phyloP scores from a whole-genome alignment of 2,797 vertebrate species.

The Pangasius larnaudii region DNA sequence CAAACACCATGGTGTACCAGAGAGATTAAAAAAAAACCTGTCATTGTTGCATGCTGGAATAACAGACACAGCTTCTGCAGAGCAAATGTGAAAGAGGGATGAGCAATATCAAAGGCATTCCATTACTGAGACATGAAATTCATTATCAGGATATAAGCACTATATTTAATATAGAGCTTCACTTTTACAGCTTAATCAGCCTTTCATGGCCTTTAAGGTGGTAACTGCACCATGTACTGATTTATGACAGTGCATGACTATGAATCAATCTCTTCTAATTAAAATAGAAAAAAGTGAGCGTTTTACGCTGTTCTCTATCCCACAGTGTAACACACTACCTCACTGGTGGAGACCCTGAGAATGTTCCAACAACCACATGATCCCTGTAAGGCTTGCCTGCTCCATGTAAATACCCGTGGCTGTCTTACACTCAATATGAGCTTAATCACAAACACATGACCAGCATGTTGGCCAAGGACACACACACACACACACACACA shows the following conservation, averaged over 20 bases:
- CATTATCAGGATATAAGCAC: neutral
- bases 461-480: constrained; percentile 61
- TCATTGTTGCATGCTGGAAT: neutral
- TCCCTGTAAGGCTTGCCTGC: constrained; percentile 41
- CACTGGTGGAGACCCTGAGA: constrained; percentile 42
- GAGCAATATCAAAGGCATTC: neutral
- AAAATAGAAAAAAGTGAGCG: neutral
- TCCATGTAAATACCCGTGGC: constrained; percentile 51
- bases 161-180: neutral
- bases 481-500: constrained; percentile 29
- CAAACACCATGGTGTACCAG: neutral
- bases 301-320: constrained; percentile 27
- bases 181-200: neutral
- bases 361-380: constrained; percentile 34
- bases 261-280: neutral
- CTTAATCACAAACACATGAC: constrained; percentile 76
- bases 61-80: neutral
- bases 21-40: neutral
- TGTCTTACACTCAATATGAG: constrained; percentile 60
- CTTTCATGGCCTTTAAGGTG: neutral
- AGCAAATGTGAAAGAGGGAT: neutral
- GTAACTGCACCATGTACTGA: neutral
- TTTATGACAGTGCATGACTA: neutral
- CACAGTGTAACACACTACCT: neutral
- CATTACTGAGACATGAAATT: neutral